phyloP scores from a whole-genome alignment of 2,888 invertebrate genomes.

The Deilephila elpenor region DNA sequence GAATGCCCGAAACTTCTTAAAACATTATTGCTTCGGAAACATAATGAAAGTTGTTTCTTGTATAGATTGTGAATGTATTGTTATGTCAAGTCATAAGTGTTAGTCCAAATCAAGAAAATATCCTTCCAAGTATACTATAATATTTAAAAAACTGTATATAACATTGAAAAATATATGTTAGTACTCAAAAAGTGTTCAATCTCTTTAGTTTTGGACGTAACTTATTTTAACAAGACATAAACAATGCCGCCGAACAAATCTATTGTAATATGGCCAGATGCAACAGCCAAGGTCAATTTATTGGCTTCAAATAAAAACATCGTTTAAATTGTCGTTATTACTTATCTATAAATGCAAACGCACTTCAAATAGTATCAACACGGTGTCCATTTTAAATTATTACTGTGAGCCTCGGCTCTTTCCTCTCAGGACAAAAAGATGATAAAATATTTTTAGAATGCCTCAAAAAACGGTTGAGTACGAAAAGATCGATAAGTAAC shows the following conservation, averaged over 20 bases:
- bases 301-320: conserved; percentile 43
- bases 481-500: neutral
- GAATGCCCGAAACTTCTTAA: too few relatives aligned
- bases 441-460: neutral
- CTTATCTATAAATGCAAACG: conserved; percentile 18
- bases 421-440: neutral
- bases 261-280: neutral
- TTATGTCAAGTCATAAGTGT: too few relatives aligned
- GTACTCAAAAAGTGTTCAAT: neutral
- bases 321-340: conserved; percentile 12
- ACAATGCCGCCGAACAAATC: conserved; percentile 2
- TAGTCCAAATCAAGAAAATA: too few relatives aligned
- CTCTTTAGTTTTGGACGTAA: neutral
- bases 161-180: too few relatives aligned
- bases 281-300: conserved; percentile 13
- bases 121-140: too few relatives aligned
- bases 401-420: neutral
- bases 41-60: too few relatives aligned
- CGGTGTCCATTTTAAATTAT: neutral
- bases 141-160: too few relatives aligned
- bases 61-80: too few relatives aligned
- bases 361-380: neutral
- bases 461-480: neutral
- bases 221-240: neutral
- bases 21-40: too few relatives aligned